Evolutionary conservation across 1,140 invertebrate species (phyloP).

Genomic region (Drosophila tropicalis): DNA sequence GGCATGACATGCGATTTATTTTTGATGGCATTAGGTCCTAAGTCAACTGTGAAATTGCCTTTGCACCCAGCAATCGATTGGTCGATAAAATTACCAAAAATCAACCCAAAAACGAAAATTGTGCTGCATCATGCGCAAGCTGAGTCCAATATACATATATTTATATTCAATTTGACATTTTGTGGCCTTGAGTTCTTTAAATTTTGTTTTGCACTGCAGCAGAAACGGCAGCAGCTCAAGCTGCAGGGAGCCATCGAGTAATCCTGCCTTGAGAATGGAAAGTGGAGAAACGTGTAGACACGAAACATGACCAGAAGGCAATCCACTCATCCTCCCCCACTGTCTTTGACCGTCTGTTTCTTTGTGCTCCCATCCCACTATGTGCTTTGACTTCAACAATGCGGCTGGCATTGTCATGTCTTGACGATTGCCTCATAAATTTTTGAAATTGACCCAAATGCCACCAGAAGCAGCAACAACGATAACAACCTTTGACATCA

Average conservation of each 20-base stretch:
- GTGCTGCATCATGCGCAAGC: slow-evolving; percentile 64
- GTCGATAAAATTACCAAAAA: slow-evolving; percentile 44
- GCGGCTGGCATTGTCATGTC: slow-evolving; percentile 58
- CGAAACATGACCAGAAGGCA: slow-evolving; percentile 16
- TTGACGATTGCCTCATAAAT: slow-evolving; percentile 67
- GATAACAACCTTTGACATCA: slow-evolving; percentile 70
- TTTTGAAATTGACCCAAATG: slow-evolving; percentile 74
- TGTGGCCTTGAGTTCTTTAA: slow-evolving; percentile 46
- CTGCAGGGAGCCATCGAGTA: slow-evolving; percentile 28
- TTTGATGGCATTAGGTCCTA: slow-evolving; percentile 71
- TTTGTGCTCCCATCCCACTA: background rate
- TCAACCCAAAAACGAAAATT: slow-evolving; percentile 40
- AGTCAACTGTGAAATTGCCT: slow-evolving; percentile 73
- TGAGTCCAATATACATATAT: slow-evolving; percentile 59
- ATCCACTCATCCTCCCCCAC: background rate
- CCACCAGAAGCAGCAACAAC: background rate
- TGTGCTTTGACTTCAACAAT: slow-evolving; percentile 50
- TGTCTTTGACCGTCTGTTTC: background rate
- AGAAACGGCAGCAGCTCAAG: background rate
- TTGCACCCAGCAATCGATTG: slow-evolving; percentile 50
- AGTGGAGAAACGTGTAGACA: slow-evolving; percentile 27
- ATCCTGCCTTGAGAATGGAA: slow-evolving; percentile 29
- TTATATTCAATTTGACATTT: slow-evolving; percentile 79
- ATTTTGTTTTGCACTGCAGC: slow-evolving; percentile 35
- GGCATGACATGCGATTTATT: slow-evolving; percentile 49